These are phyloP conservation scores for Athalia rosae DNA, from an alignment of 2,888 invertebrate genomes.

Conservation along the genomic window DNA sequence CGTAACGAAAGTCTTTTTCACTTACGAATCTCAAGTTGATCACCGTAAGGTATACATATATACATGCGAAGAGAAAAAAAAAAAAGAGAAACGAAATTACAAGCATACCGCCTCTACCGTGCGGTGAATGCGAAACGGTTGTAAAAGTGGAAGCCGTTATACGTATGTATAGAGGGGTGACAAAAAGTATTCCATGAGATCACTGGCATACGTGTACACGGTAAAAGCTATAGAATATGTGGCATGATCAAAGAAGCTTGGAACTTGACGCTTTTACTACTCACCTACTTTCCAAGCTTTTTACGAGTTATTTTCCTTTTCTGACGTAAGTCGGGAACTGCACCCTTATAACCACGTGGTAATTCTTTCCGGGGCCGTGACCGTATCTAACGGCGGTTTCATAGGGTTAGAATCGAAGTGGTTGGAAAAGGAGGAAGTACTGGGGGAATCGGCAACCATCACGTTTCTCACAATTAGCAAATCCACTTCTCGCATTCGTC, in stretches of 20 bases:
- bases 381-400: not conserved
- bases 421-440: not conserved
- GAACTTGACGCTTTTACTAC: conserved; percentile 58
- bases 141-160: not conserved
- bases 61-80: no score
- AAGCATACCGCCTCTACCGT: no score
- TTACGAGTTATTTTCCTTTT: conserved; percentile 55
- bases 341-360: conserved; percentile 24
- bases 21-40: no score
- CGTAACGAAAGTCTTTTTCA: not conserved
- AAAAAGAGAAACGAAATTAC: no score
- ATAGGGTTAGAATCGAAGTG: not conserved
- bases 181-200: not conserved
- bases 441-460: conserved; percentile 7
- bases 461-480: conserved; percentile 13
- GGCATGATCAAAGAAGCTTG: conserved; percentile 41
- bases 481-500: not conserved
- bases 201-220: not conserved
- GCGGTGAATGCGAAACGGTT: no score
- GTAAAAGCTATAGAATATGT: conserved; percentile 34
- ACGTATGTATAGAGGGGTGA: not conserved
- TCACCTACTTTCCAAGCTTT: conserved; percentile 59
- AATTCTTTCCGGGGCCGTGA: conserved; percentile 35
- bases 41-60: no score
- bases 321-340: not conserved